Evolutionary conservation across 2,797 vertebrate genomes (phyloP), one percentile per base, ranked within the genome.

Genomic region (Gobio occitaniae): DNA sequence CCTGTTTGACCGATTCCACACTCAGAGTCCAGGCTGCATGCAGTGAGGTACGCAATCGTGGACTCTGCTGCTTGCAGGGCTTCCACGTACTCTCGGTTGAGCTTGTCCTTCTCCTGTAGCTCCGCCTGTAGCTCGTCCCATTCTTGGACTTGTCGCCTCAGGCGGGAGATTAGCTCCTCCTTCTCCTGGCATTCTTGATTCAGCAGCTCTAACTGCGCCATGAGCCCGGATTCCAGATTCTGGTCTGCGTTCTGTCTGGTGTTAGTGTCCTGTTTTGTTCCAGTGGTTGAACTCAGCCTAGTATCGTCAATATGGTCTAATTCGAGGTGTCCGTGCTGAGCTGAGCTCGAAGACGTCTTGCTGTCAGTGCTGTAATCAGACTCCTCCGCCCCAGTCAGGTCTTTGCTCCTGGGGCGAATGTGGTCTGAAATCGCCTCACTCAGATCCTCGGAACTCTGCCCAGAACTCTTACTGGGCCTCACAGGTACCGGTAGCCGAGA

Each of bases 401-500:
- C 13, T 76, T 29, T 80, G 29, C 11, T 76, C 48, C 70, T 72
- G 36, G 19, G 5, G 15, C 21, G 32, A 48, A 21, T 0, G 2
- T 56, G 54, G 19, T 84, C 86, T 21, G 75, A 87, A 38, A 65
- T 77, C 15, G 63, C 54, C 36, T 71, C 82, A 19, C 78, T 88
- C 16, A 63, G 47, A 19, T 72, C 84, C 15, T 86, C 85, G n/a
- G 83, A 32, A 50, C 69, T 82, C 72, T 80, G 75, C 32, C 81
- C 82, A 48, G 84, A 32, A 29, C 81, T 82, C 17, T 84, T 90
- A 68, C 88, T 91, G 10, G 90, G 78, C 70, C 93, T 96, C 19
- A 96, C 44, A 11, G 92, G 95, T 88, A 99, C 78, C 0, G 97
- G 97, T 70, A 99, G 91, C 54, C 95, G 95, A 13, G 97, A 99